Evolutionary conservation across 2,888 invertebrate species (phyloP), one percentile per base, ranked within the genome.

Genomic region (Nephrotoma appendiculata): DNA sequence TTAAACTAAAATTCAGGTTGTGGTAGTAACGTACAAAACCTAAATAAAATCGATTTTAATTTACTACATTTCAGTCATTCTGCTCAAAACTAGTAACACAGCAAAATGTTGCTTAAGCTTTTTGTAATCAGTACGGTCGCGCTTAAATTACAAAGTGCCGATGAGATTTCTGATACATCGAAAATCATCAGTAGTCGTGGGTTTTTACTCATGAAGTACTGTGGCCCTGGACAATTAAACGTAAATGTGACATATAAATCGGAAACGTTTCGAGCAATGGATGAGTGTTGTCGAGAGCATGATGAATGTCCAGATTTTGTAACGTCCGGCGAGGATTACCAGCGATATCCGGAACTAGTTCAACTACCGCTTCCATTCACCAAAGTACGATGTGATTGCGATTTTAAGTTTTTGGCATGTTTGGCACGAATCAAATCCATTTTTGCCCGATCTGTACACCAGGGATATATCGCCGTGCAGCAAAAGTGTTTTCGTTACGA

Each of bases 301-400:
- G 86, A 86, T 52, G 84, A 85, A 15, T 86, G 86, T 41, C 85
- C 86, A 5, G 19, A 86, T 11, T 86, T 19, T 52, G 71, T 86
- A 41, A 3, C 31, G 5, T 7, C 6, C 41, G n/a, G 19, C 1
- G n/a, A 84, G 6, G 86, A 86, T 31, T 86, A 86, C 85, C 15
- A n/a, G 5, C 48, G 12, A 85, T 86, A 86, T 42, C 86, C 86
- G 15, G 42, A 42, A 11, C 41, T 86, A 5, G 86, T 42, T 42
- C 19, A 11, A 6, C 41, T 84, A 41, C 52, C 85, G 43, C 45
- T 85, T 15, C 42, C 57, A 19, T 86, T 52, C n/a, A 57, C 86
- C 11, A 86, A 85, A 42, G 6, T 86, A 15, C 83, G 41, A 6
- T 86, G 86, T 57, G 85, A 83, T 11, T 86, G 86, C 57, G 86